phyloP scores from a whole-genome alignment of 2,888 invertebrate species.

The Megamerina dolium region DNA sequence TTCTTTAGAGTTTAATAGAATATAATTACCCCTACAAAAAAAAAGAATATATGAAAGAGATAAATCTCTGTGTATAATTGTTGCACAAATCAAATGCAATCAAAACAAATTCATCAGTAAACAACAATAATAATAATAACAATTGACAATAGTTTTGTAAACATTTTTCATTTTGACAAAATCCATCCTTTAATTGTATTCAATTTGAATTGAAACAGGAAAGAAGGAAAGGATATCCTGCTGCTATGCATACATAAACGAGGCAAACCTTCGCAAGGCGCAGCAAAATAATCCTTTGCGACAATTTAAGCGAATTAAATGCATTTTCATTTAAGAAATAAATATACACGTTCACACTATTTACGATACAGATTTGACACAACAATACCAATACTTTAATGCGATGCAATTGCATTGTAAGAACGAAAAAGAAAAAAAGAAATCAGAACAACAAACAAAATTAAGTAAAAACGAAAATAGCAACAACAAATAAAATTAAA shows the following conservation, averaged over 20 bases:
- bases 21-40: too few relatives aligned
- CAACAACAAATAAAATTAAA: slow-evolving; percentile 13
- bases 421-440: background rate
- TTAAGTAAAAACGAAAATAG: slow-evolving; percentile 12
- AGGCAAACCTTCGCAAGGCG: too few relatives aligned
- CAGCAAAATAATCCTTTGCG: slow-evolving; percentile 12
- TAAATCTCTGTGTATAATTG: too few relatives aligned
- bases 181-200: too few relatives aligned
- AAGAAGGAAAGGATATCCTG: slow-evolving; percentile 11
- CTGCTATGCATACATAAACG: background rate
- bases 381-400: too few relatives aligned
- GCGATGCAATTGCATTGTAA: background rate
- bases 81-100: slow-evolving; percentile 29
- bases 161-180: too few relatives aligned
- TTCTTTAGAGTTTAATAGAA: too few relatives aligned
- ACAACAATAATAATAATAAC: too few relatives aligned
- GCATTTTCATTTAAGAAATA: slow-evolving; percentile 29
- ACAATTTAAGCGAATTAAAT: slow-evolving; percentile 39
- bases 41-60: too few relatives aligned
- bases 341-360: too few relatives aligned
- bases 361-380: too few relatives aligned
- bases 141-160: slow-evolving; percentile 32
- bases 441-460: slow-evolving; percentile 20
- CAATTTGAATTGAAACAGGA: too few relatives aligned
- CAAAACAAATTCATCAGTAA: slow-evolving; percentile 40